phyloP scores from a whole-genome alignment of 2,113 vertebrate species.

The Willisornis vidua region DNA sequence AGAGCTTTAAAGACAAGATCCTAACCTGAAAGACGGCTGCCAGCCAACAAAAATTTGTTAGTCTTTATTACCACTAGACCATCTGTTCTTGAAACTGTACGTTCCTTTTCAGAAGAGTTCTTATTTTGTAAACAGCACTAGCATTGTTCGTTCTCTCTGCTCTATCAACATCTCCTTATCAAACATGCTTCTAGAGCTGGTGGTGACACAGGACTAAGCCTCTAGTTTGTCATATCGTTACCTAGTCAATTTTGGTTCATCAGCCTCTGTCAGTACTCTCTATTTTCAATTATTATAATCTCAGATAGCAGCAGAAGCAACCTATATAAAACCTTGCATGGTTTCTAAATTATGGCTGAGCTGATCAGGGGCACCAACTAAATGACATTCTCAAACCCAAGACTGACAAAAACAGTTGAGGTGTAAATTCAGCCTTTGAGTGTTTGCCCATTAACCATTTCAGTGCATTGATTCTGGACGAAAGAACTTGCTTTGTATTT shows the following conservation, averaged over 20 bases:
- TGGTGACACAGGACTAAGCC: neutral
- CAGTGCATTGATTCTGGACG: neutral
- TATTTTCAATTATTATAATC: neutral
- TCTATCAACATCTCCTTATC: constrained; percentile 3
- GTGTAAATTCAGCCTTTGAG: neutral
- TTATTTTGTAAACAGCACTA: constrained; percentile 18
- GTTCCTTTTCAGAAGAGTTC: constrained; percentile 32
- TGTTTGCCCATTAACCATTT: neutral
- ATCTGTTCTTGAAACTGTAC: constrained; percentile 28
- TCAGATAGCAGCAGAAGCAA: neutral
- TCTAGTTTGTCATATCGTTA: neutral
- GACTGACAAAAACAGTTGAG: neutral
- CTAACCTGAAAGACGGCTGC: constrained; percentile 41
- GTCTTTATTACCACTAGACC: constrained; percentile 14
- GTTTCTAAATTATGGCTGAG: neutral
- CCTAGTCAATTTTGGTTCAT: neutral
- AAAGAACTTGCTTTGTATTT: neutral
- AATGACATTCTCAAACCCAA: neutral
- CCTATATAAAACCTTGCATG: neutral
- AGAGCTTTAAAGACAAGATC: constrained; percentile 33
- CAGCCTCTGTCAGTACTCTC: neutral
- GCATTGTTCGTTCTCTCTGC: neutral
- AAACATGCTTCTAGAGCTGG: neutral
- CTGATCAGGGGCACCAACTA: neutral
- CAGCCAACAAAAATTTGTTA: constrained; percentile 36